Evolutionary conservation across 2,797 vertebrate species (phyloP).

Genomic region (Varecia variegata): DNA sequence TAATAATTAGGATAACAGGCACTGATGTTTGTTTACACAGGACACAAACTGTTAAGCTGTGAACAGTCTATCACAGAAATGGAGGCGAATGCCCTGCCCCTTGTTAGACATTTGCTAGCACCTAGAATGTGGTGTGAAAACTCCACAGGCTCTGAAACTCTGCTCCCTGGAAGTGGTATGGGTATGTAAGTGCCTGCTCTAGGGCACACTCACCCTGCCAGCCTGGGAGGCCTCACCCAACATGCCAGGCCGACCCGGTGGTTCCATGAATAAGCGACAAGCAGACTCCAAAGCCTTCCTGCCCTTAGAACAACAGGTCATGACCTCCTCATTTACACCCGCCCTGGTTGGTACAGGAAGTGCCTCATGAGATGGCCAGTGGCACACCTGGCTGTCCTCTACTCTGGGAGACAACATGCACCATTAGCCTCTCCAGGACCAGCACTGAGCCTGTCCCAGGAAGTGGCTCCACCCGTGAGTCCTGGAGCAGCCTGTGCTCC

Average conservation of each 20-base stretch:
- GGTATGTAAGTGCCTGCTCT: background rate
- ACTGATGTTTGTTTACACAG: background rate
- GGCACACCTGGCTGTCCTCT: too few species aligned
- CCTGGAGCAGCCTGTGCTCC: background rate
- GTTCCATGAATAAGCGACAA: background rate
- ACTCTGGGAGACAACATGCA: rapidly evolving
- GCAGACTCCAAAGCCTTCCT: background rate
- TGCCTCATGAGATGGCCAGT: rapidly evolving
- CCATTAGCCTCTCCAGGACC: background rate
- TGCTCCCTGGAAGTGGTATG: rapidly evolving
- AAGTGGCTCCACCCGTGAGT: background rate
- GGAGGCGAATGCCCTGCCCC: background rate
- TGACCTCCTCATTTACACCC: background rate
- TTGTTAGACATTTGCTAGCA: background rate
- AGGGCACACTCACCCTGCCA: background rate
- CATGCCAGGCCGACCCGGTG: rapidly evolving
- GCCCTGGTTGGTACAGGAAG: background rate
- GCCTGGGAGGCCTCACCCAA: background rate
- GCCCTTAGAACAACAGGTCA: background rate
- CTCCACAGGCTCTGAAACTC: background rate
- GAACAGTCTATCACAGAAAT: background rate
- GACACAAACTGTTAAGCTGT: background rate
- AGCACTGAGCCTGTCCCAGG: background rate
- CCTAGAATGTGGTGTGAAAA: background rate
- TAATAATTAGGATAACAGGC: background rate